phyloP scores from a whole-genome alignment of 2,797 vertebrate species.

The Pantherophis alleghaniensis region DNA sequence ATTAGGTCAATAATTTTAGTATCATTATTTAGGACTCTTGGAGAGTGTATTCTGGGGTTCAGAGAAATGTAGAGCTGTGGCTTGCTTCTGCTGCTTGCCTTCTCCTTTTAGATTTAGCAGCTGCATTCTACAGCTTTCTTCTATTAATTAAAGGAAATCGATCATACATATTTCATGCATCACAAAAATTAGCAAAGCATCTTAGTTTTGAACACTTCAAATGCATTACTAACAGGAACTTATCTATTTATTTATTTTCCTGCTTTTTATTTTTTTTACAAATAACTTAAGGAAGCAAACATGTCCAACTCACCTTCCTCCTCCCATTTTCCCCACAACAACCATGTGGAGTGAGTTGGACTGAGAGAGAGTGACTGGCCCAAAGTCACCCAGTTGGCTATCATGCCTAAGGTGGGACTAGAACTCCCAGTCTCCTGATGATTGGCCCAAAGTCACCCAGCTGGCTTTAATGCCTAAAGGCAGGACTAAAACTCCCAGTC shows the following conservation, averaged over 20 bases:
- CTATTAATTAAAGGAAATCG: constrained; percentile 28
- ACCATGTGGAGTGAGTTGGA: neutral
- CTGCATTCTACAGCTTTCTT: neutral
- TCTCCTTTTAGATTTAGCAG: neutral
- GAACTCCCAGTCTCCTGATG: no score
- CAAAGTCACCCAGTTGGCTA: no score
- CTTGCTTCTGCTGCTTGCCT: neutral
- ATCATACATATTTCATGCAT: neutral
- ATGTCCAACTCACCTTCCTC: neutral
- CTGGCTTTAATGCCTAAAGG: no score
- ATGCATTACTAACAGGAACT: neutral
- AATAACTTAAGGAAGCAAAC: neutral
- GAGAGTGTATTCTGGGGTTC: neutral
- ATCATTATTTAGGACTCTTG: neutral
- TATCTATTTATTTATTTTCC: neutral
- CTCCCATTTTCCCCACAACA: neutral
- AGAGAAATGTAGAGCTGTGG: neutral
- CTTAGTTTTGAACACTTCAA: constrained; percentile 5
- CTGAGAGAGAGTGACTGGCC: neutral
- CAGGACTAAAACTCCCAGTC: no score
- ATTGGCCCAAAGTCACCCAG: no score
- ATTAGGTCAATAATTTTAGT: neutral
- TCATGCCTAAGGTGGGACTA: no score
- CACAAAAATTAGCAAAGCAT: constrained; percentile 1
- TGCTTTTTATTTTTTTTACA: neutral